phyloP scores from a whole-genome alignment of 2,113 vertebrate species.

The Rhodinocichla rosea region DNA sequence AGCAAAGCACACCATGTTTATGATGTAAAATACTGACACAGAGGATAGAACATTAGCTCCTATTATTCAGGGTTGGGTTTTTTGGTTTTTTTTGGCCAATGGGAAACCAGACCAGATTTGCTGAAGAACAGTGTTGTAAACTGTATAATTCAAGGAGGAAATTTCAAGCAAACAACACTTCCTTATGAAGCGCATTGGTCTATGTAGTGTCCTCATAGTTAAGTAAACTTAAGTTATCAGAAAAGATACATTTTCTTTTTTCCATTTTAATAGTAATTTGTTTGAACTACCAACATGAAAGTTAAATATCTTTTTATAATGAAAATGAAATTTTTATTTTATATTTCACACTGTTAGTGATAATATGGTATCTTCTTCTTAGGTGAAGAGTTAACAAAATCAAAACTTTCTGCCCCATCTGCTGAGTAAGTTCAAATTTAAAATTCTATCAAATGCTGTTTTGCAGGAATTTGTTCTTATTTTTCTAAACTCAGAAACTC shows the following conservation, averaged over 20 bases:
- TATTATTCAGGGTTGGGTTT: not conserved
- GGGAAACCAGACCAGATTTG: not conserved
- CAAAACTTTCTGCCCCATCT: constrained; percentile 73
- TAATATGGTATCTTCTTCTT: constrained; percentile 47
- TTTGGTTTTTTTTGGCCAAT: not conserved
- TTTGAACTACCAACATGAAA: not conserved
- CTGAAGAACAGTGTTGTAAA: not conserved
- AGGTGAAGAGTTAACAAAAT: constrained; percentile 91
- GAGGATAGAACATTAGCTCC: not conserved
- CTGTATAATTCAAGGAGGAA: not conserved
- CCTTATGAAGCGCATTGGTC: not conserved
- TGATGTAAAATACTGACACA: not conserved
- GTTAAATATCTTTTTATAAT: not conserved
- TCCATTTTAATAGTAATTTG: not conserved
- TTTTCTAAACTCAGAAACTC: not conserved
- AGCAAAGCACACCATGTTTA: not conserved
- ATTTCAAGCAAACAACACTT: not conserved
- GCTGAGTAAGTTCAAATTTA: constrained; percentile 84
- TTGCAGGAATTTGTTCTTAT: not conserved
- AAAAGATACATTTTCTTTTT: not conserved
- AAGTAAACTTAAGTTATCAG: not conserved
- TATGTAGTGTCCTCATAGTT: not conserved
- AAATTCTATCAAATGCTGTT: not conserved
- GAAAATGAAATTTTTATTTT: constrained; percentile 29
- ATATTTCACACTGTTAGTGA: not conserved